Conservation (phyloP, 2,888 invertebrate genomes). For the Osmoderma eremita region DNA sequence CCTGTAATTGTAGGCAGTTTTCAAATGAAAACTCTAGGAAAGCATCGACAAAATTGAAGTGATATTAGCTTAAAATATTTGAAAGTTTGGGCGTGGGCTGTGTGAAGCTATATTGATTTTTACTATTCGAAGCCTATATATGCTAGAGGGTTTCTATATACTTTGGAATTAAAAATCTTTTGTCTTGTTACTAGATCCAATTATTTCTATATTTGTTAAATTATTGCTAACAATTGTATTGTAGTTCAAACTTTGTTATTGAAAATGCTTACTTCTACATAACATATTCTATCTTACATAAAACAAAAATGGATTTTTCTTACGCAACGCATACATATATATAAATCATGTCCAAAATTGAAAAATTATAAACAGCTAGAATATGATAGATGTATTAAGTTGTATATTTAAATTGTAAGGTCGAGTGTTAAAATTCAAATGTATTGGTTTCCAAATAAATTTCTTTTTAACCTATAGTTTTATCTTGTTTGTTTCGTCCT, state of each 20-base stretch:
- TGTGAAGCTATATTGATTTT: constrained; percentile 42
- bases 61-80: constrained; percentile 55
- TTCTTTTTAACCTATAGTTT: constrained; percentile 31
- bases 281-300: too few relatives aligned
- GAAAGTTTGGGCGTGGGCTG: constrained; percentile 51
- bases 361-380: too few relatives aligned
- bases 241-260: too few relatives aligned
- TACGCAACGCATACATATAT: too few relatives aligned
- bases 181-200: too few relatives aligned
- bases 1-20: constrained; percentile 25
- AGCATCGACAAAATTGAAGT: constrained; percentile 51
- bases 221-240: too few relatives aligned
- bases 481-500: not conserved
- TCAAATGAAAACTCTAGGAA: constrained; percentile 13
- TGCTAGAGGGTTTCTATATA: not conserved
- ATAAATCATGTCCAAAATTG: too few relatives aligned
- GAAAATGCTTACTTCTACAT: too few relatives aligned
- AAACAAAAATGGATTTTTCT: too few relatives aligned
- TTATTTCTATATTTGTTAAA: too few relatives aligned
- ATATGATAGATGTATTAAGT: not conserved
- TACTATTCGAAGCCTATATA: constrained; percentile 2
- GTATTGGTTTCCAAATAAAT: constrained; percentile 49
- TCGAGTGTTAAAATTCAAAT: constrained; percentile 47
- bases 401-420: constrained; percentile 26
- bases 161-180: too few relatives aligned